These are phyloP conservation scores for Arbacia lixula DNA, from an alignment of 53 echinoderm and acorn worm genomes.

Conservation along the genomic window DNA sequence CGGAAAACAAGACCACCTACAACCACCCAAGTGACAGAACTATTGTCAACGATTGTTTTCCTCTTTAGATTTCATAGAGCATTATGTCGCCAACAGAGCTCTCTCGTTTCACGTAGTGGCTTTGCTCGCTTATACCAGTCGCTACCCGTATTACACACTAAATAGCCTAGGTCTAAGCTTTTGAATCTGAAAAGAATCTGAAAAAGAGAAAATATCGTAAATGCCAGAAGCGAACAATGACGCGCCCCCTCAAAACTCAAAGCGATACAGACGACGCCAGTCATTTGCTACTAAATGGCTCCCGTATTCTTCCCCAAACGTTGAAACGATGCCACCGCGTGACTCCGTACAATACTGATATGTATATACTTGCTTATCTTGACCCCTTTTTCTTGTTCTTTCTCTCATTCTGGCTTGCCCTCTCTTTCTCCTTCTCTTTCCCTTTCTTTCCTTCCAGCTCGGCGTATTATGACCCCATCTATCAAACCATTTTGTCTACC, in stretches of 20 bases:
- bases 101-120: no score
- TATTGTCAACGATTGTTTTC: no score
- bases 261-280: conserved; percentile 10
- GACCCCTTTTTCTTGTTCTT: neutral
- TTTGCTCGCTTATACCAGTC: no score
- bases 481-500: conserved; percentile 37
- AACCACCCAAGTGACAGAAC: no score
- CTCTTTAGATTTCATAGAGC: no score
- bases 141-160: no score
- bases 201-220: conserved; percentile 26
- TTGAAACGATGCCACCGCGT: conserved; percentile 40
- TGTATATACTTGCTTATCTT: neutral
- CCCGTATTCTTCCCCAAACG: neutral
- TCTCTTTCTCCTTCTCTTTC: neutral
- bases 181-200: no score
- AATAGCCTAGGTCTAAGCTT: no score
- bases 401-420: neutral
- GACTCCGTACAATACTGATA: neutral
- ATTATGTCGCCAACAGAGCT: no score
- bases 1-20: no score
- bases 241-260: neutral
- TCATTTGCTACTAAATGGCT: conserved; percentile 2
- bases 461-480: conserved; percentile 31
- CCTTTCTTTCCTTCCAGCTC: neutral
- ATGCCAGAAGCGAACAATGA: conserved; percentile 36